Evolutionary conservation across 1,140 invertebrate species (phyloP), one percentile per base, ranked within the genome.

Genomic region (Lordiphosa clarofinis): DNA sequence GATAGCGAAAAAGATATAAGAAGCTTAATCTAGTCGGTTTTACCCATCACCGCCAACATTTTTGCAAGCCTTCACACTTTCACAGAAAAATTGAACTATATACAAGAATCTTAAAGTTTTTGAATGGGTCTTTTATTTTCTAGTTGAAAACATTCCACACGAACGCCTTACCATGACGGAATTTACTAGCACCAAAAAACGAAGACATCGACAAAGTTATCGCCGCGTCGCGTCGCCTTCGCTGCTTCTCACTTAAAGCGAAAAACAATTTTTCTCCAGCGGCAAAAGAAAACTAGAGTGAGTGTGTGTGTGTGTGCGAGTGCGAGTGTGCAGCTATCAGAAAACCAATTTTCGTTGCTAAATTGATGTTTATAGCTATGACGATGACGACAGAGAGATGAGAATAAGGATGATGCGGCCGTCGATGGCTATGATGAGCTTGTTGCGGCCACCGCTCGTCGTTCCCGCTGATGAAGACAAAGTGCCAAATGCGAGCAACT

Each of bases 281-380:
- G 62, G 50, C 56, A 65, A 54, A 40, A 48, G 38, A 31, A 31
- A 31, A 7, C 7, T 31, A 28, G 15, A 15, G 12, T 31, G 31
- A 28, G 58, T 53, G 43, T 57, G 48, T 44, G 43, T 54, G 24
- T 56, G 38, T 54, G 53, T 47, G 48, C 57, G 37, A 43, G 43
- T 54, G 48, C 38, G 52, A 47, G 40, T 65, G 61, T 59, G 46
- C 36, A 64, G 72, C 76, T 84, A 82, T 82, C 76, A 84, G 81
- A 82, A 82, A 82, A 82, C 76, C 78, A 82, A 82, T 82, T 82
- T 82, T 82, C 78, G 76, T 62, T 73, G 68, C 78, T 82, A 82
- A 82, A 82, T 82, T 82, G 76, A 82, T 82, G 76, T 82, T 82
- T 82, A 82, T 82, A 82, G 76, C 76, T 73, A 82, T 84, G 78